These are phyloP conservation scores for Scylla paramamosain DNA, from an alignment of 1,140 invertebrate genomes.

Conservation along the genomic window DNA sequence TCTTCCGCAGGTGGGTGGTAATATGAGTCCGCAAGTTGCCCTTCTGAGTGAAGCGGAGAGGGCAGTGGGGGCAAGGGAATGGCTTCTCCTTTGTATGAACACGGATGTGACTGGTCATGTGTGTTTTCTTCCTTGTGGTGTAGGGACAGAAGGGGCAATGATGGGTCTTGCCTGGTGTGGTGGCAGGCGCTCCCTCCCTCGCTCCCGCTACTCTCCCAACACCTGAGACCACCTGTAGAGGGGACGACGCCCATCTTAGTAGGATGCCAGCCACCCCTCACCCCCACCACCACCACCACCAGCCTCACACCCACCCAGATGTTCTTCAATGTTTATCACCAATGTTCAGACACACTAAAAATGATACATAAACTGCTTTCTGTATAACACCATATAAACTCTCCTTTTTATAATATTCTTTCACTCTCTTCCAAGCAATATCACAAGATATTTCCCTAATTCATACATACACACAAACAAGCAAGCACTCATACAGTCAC, in stretches of 20 bases:
- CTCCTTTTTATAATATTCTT: neutral
- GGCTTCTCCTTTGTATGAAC: conserved; percentile 70
- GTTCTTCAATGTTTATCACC: neutral
- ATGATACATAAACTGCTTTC: neutral
- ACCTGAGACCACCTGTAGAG: conserved; percentile 67
- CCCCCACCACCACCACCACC: neutral
- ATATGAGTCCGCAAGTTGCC: conserved; percentile 68
- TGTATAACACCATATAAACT: neutral
- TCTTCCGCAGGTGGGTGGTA: conserved; percentile 52
- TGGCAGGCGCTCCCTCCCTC: conserved; percentile 45
- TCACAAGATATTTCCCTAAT: neutral
- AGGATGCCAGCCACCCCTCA: conserved; percentile 35
- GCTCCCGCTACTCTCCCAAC: conserved; percentile 55
- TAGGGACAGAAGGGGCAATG: conserved; percentile 70
- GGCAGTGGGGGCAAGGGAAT: conserved; percentile 63
- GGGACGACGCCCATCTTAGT: conserved; percentile 72
- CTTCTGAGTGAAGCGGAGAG: conserved; percentile 67
- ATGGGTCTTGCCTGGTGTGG: conserved; percentile 38
- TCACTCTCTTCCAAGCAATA: neutral
- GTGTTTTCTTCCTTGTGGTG: conserved; percentile 68
- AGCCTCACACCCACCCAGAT: neutral
- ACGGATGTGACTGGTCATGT: conserved; percentile 72
- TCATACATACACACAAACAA: neutral
- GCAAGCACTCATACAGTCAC: neutral
- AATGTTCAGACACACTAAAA: neutral